phyloP scores from a whole-genome alignment of 2,797 vertebrate species.

The Thaleichthys pacificus region DNA sequence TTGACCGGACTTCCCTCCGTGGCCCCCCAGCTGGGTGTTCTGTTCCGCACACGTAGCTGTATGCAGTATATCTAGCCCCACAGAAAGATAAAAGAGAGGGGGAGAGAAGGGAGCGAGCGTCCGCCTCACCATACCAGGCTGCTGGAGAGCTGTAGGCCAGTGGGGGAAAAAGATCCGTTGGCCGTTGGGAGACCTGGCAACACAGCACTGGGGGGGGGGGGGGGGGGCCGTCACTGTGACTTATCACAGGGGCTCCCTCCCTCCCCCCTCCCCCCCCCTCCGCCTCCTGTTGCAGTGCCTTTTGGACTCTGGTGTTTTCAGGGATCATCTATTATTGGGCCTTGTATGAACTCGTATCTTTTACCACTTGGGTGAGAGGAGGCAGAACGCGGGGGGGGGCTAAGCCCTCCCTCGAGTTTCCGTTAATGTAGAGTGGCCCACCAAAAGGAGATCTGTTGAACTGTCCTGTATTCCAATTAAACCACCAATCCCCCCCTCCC shows the following conservation, averaged over 20 bases:
- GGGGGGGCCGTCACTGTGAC: slow-evolving; percentile 81
- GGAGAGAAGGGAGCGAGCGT: slow-evolving; percentile 56
- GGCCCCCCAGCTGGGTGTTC: slow-evolving; percentile 77
- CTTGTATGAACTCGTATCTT: slow-evolving; percentile 83
- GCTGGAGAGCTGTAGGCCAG: slow-evolving; percentile 83
- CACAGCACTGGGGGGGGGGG: slow-evolving; percentile 77
- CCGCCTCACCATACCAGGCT: slow-evolving; percentile 76
- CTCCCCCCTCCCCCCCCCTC: slow-evolving; percentile 36
- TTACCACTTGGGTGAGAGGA: slow-evolving; percentile 68
- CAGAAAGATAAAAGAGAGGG: slow-evolving; percentile 43
- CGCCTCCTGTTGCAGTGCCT: slow-evolving; percentile 73
- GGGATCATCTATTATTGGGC: slow-evolving; percentile 83
- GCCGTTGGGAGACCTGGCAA: slow-evolving; percentile 85
- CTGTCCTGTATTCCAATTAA: slow-evolving; percentile 67
- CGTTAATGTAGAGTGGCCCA: slow-evolving; percentile 27
- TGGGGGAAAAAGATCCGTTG: slow-evolving; percentile 80
- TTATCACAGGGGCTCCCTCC: slow-evolving; percentile 75
- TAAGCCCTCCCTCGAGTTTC: slow-evolving; percentile 70
- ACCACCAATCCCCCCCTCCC: slow-evolving; percentile 78
- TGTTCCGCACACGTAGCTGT: slow-evolving; percentile 54
- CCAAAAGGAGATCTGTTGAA: slow-evolving; percentile 79
- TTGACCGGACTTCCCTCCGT: slow-evolving; percentile 83
- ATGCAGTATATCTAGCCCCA: slow-evolving; percentile 60
- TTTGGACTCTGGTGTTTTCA: slow-evolving; percentile 86
- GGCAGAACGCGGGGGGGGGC: slow-evolving; percentile 58